phyloP scores from a whole-genome alignment of 2,113 vertebrate species.

The Microcebus ravelobensis region DNA sequence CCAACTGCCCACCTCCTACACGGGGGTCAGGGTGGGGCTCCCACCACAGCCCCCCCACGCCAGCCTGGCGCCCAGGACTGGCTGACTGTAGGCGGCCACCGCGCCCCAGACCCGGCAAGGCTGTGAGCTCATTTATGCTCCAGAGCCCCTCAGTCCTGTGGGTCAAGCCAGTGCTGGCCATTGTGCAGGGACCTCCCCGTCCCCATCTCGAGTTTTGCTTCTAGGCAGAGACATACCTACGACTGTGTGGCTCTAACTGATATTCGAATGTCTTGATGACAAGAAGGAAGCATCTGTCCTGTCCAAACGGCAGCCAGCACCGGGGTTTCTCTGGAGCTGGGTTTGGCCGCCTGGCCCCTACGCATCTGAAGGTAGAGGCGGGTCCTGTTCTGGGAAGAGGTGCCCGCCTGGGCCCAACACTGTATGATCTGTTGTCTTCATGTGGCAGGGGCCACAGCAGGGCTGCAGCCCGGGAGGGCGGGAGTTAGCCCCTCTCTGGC shows the following conservation, averaged over 20 bases:
- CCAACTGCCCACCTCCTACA: not conserved
- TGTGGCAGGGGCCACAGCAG: accelerated
- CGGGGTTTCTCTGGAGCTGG: too few species aligned
- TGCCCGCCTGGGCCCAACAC: not conserved
- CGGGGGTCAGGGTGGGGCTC: not conserved
- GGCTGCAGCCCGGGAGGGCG: accelerated
- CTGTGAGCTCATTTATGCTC: not conserved
- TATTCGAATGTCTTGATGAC: not conserved
- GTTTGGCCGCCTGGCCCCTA: not conserved
- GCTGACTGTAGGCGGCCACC: too few species aligned
- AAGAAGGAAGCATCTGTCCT: not conserved
- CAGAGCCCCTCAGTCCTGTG: not conserved
- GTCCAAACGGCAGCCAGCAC: not conserved
- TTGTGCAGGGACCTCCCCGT: not conserved
- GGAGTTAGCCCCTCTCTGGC: not conserved
- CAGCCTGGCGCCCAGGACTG: not conserved
- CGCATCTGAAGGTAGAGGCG: not conserved
- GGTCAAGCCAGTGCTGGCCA: not conserved
- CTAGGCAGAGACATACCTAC: not conserved
- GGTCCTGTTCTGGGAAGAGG: not conserved
- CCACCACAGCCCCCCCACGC: not conserved
- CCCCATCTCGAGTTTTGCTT: not conserved
- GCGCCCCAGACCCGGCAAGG: not conserved
- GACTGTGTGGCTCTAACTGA: not conserved
- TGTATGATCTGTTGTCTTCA: accelerated